Evolutionary conservation across 1,140 invertebrate genomes (phyloP).

Genomic region (Bacillus rossius): DNA sequence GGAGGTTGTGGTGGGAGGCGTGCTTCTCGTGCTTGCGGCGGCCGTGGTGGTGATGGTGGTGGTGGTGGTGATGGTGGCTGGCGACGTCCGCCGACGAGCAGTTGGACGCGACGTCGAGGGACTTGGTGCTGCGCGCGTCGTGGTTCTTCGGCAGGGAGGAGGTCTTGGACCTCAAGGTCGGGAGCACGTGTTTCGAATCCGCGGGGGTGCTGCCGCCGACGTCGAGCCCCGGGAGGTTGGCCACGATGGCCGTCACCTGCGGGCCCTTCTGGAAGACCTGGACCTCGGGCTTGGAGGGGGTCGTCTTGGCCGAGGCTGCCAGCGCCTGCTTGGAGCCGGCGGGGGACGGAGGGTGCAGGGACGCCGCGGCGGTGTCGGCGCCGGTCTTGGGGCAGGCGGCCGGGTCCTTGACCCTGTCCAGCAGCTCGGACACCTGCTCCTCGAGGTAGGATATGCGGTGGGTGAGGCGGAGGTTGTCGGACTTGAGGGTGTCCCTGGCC

Average conservation of each 20-base stretch:
- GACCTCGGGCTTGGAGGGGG: slow-evolving; percentile 19
- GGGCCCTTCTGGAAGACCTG: slow-evolving; percentile 59
- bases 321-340: background rate
- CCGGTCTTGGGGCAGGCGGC: background rate
- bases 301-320: background rate
- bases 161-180: slow-evolving; percentile 28
- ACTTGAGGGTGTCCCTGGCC: slow-evolving; percentile 54
- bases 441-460: slow-evolving; percentile 86
- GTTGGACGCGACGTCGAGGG: slow-evolving; percentile 11
- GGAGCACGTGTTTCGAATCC: slow-evolving; percentile 33
- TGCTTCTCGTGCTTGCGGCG: background rate
- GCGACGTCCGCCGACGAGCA: background rate
- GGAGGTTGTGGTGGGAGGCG: slow-evolving; percentile 38
- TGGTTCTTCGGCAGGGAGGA: slow-evolving; percentile 12
- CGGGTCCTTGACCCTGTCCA: slow-evolving; percentile 29
- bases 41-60: background rate
- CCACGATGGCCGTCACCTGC: slow-evolving; percentile 48
- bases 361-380: background rate
- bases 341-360: background rate
- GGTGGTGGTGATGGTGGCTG: slow-evolving; percentile 4
- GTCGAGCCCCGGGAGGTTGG: slow-evolving; percentile 53
- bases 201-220: slow-evolving; percentile 27
- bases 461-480: slow-evolving; percentile 76
- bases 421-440: slow-evolving; percentile 71
- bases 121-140: slow-evolving; percentile 23